Conservation (phyloP, 2,797 vertebrate genomes). For the Scomberomorus guttatus region DNA sequence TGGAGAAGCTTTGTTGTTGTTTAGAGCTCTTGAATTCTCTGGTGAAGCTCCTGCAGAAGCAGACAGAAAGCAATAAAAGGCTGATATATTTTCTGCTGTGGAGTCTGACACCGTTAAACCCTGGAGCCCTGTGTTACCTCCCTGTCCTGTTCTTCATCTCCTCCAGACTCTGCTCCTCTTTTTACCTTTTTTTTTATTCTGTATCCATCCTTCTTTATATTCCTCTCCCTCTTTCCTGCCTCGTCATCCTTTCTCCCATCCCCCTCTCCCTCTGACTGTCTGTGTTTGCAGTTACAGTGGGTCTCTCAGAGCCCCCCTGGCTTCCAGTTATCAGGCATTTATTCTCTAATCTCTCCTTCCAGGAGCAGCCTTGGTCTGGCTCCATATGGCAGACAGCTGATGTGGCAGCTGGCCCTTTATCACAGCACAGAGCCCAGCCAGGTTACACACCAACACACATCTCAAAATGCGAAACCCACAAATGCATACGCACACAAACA, state of each 20-base stretch:
- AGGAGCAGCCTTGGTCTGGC: constrained; percentile 17
- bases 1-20: constrained; percentile 10
- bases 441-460: not conserved
- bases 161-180: not conserved
- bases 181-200: not conserved
- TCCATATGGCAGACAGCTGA: constrained; percentile 18
- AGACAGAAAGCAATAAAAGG: constrained; percentile 23
- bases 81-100: not conserved
- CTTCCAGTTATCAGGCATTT: constrained; percentile 6
- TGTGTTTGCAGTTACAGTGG: not conserved
- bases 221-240: not conserved
- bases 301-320: not conserved
- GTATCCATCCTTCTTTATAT: not conserved
- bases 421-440: not conserved
- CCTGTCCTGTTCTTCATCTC: not conserved
- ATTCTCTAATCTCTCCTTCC: constrained; percentile 29
- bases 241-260: not conserved
- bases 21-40: not conserved
- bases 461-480: constrained; percentile 15
- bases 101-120: constrained; percentile 10
- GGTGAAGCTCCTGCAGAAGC: not conserved
- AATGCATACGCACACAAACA: not conserved
- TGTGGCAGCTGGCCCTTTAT: constrained; percentile 17
- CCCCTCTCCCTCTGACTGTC: not conserved
- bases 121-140: constrained; percentile 12